These are phyloP conservation scores for Platyscapa corneri DNA, from an alignment of 1,140 invertebrate species.

Conservation along the genomic window DNA sequence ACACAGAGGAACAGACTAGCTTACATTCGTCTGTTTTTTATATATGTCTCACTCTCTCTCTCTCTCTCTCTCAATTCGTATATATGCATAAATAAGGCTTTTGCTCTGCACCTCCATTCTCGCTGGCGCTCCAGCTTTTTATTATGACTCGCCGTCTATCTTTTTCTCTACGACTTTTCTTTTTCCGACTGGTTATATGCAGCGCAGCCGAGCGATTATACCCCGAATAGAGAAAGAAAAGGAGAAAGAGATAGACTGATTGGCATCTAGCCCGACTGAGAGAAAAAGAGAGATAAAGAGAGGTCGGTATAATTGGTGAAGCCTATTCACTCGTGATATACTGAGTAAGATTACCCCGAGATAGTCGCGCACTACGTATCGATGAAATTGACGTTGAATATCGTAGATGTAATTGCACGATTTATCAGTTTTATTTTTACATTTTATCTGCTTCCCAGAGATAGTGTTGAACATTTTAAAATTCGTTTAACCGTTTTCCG, in stretches of 20 bases:
- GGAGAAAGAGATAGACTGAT: neutral
- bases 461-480: neutral
- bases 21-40: neutral
- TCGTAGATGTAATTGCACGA: slow-evolving; percentile 50
- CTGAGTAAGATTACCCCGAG: slow-evolving; percentile 46
- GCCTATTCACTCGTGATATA: slow-evolving; percentile 51
- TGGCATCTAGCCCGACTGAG: too few species aligned
- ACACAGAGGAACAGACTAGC: neutral
- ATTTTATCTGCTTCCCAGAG: neutral
- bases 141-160: neutral
- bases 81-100: neutral
- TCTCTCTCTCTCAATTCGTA: neutral
- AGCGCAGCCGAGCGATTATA: slow-evolving; percentile 28
- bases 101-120: neutral
- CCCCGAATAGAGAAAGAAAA: neutral
- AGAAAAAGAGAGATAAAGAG: slow-evolving; percentile 20
- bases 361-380: slow-evolving; percentile 29
- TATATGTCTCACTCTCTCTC: neutral
- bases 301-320: slow-evolving; percentile 50
- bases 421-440: slow-evolving; percentile 21
- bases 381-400: slow-evolving; percentile 56
- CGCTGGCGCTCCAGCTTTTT: slow-evolving; percentile 14
- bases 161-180: neutral
- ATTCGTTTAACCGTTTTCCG: too few species aligned
- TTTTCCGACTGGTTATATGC: slow-evolving; percentile 39